phyloP scores from a whole-genome alignment of 2,888 invertebrate genomes.

The Trimorus sp. region DNA sequence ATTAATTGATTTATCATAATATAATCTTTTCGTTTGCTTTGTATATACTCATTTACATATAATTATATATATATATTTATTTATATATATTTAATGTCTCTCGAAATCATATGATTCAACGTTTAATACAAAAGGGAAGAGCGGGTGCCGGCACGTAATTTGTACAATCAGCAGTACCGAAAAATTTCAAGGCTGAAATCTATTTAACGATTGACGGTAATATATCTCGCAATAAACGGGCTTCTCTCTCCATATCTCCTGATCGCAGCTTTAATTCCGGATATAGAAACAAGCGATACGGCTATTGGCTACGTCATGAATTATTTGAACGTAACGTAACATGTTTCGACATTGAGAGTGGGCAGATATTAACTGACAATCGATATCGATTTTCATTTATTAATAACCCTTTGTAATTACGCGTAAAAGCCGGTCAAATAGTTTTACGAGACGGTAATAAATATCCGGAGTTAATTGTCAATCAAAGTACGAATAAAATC shows the following conservation, averaged over 20 bases:
- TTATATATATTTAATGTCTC: constrained; percentile 22
- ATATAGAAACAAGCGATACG: constrained; percentile 56
- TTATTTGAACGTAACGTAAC: constrained; percentile 59
- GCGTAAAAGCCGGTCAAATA: constrained; percentile 36
- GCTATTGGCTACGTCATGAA: constrained; percentile 58
- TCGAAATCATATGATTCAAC: constrained; percentile 39
- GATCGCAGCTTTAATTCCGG: constrained; percentile 60
- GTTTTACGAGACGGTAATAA: constrained; percentile 31
- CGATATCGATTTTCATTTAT: constrained; percentile 55
- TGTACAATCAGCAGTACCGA: constrained; percentile 50
- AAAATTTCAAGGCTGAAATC: constrained; percentile 51
- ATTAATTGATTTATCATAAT: constrained; percentile 36
- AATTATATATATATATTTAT: constrained; percentile 35
- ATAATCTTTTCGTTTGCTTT: constrained; percentile 43
- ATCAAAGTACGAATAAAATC: constrained; percentile 33
- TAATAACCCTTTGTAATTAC: constrained; percentile 49
- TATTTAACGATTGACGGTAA: constrained; percentile 49
- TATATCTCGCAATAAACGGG: constrained; percentile 51
- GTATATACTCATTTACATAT: constrained; percentile 56
- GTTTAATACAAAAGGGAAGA: constrained; percentile 52
- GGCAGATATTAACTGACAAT: constrained; percentile 61
- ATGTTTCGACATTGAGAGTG: constrained; percentile 52
- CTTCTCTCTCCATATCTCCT: constrained; percentile 48
- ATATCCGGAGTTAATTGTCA: constrained; percentile 47
- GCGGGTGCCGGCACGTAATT: constrained; percentile 41